Evolutionary conservation across 2,888 invertebrate species (phyloP), one percentile per base, ranked within the genome.

Genomic region (Andrena fulva): DNA sequence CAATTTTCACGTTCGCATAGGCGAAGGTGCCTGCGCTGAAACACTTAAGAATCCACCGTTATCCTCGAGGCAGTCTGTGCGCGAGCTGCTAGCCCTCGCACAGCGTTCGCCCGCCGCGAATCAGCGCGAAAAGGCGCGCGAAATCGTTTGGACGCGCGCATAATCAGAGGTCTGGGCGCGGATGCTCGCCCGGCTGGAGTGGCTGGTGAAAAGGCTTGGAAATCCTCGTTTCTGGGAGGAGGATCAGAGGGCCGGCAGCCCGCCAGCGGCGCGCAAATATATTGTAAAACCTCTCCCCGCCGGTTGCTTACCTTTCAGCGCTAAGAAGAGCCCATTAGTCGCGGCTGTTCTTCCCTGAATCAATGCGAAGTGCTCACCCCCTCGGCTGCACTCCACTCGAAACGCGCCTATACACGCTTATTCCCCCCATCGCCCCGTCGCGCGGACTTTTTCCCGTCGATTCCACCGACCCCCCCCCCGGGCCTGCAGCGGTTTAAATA

Each of bases 311-410:
- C 50, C 75, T 64, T 72, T 82, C 63, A 52, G 62, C 71, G 66
- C 27, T 62, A 80, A 80, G 64, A 66, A 71, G 72, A 66, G 69
- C 80, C 56, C 68, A 80, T 82, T 76, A 79, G 76, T 80, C 69
- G 50, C 64, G 10, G 50, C 69, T 64, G 20, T 77, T 81, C 64
- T 66, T 63, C 27, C 75, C 66, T 63, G 67, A 77, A 83, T 82
- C 80, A 78, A 80, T 66, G 80, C 59, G 42, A 54, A 72, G 72
- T 50, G 80, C 64, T 24, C 56, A 56, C 12, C 10, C 56, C 56
- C 59, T 31, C 10, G 16, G 59, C 50, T 33, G 48, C 62, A 42
- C 42, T 70, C 35, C 12, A 52, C 66, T 75, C 16, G 48, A 66
- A 71, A 68, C 29, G 56, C 2, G 75, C 52, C 29, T 33, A 72